Conservation (phyloP, 2,113 vertebrate genomes). For the Prochilodus magdalenae region DNA sequence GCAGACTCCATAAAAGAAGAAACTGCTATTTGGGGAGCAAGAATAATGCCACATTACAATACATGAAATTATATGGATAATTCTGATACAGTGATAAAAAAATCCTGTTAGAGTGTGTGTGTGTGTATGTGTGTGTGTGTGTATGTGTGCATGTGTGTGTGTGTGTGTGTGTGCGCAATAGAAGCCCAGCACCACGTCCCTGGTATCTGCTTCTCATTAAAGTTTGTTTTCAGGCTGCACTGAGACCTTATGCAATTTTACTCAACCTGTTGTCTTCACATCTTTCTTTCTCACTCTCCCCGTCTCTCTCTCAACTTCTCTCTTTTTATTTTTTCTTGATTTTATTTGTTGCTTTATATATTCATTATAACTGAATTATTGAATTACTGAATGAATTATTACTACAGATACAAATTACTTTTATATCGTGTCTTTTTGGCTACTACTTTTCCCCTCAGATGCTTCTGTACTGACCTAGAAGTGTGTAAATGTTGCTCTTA, state of each 20-base stretch:
- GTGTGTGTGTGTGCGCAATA: neutral
- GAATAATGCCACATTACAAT: slow-evolving; percentile 4
- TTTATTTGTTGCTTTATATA: no score
- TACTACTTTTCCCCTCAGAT: no score
- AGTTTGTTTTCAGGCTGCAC: slow-evolving; percentile 20
- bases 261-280: neutral
- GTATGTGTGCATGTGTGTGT: slow-evolving; percentile 14
- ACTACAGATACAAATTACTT: no score
- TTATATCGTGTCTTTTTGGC: no score
- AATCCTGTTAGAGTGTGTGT: slow-evolving; percentile 7
- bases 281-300: neutral
- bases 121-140: slow-evolving; percentile 2
- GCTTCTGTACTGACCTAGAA: no score
- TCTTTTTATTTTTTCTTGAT: no score
- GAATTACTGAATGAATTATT: no score
- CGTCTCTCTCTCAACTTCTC: no score
- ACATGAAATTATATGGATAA: slow-evolving; percentile 30
- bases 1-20: slow-evolving; percentile 2
- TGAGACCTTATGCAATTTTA: slow-evolving; percentile 20
- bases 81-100: slow-evolving; percentile 11
- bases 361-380: no score
- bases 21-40: neutral
- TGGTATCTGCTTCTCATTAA: slow-evolving; percentile 31
- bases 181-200: neutral
- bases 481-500: no score